Percentiles rank a stretch among this genome's conserved stretches.
Evolutionary conservation across 1,140 invertebrate species (phyloP).

Genomic region (Capitella teleta): DNA sequence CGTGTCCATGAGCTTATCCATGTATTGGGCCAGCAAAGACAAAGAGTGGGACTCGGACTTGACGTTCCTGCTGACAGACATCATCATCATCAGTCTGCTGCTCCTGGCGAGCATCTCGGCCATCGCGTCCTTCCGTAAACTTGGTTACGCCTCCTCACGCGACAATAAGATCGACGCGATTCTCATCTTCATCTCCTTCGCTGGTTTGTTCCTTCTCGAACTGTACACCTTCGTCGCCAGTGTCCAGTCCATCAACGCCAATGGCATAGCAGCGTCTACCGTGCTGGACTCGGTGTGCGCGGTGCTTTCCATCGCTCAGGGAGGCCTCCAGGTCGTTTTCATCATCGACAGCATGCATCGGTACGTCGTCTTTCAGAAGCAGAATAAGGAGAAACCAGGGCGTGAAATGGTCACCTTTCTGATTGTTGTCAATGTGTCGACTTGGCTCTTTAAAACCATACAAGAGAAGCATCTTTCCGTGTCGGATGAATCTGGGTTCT

Average conservation of each 20-base stretch:
- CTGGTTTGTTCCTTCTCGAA: constrained; percentile 5
- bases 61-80: constrained; percentile 7
- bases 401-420: constrained; percentile 7
- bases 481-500: constrained; percentile 3
- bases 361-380: background rate
- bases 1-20: constrained; percentile 7
- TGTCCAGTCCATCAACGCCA: background rate
- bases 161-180: constrained; percentile 7
- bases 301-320: background rate
- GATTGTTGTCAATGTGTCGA: constrained; percentile 6
- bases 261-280: background rate
- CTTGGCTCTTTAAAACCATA: constrained; percentile 10
- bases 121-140: background rate
- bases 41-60: background rate
- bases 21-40: background rate
- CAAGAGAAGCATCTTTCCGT: constrained; percentile 6
- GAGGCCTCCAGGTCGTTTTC: constrained; percentile 3
- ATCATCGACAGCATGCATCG: constrained; percentile 5
- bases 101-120: constrained; percentile 2
- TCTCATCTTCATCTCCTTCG: constrained; percentile 8
- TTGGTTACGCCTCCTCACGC: background rate
- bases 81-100: background rate
- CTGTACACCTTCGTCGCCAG: constrained; percentile 1
- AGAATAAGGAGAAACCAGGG: constrained; percentile 7
- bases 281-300: background rate